Base-by-base conservation (phyloP, 1,140 invertebrate genomes). In the Drosophila sproati region DNA sequence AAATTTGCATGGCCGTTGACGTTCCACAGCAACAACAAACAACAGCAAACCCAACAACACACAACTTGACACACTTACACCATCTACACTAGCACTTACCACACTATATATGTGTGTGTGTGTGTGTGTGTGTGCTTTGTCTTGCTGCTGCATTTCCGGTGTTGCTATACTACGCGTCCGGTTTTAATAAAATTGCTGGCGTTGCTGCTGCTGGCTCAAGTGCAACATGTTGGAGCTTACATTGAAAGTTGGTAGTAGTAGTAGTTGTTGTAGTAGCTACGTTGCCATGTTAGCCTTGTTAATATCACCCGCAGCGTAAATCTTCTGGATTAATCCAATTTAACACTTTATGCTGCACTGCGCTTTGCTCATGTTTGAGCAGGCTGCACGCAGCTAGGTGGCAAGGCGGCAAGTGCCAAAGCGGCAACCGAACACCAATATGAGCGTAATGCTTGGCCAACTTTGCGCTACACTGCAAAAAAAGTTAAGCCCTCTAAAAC, bases 271-370 rank as follows among this genome's bases (percentile, higher is more conserved):
- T 72, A 55, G 57, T 70, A 63, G 74, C 68, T 69, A 70, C 39
- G 75, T 70, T 61, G 63, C 52, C 74, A 78, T 71, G 80, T 87
- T 88, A 70, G 75, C 80, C 80, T 66, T 88, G 83, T 87, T 91
- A 80, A 88, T 91, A 91, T 88, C 89, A 91, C 88, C 88, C 88
- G 88, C 88, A 91, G 88, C 88, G 88, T 91, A 91, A 91, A 91
- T 91, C 88, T 91, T 91, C 78, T 89, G 88, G 88, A 91, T 91
- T 91, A 91, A 91, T 91, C 89, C 88, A 91, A 91, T 91, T 91
- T 91, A 91, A 91, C 88, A 91, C 88, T 91, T 91, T 91, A 91
- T 91, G 87, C 86, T 88, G 85, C 85, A 88, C 85, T 88, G 85
- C 83, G 77, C 80, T 88, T 77, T 80, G 77, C 68, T 78, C 78